A percentile compares a stretch with the other conserved stretches of the same genome.
Conservation (phyloP, 2,113 vertebrate species). For the Carassius gibelio region DNA sequence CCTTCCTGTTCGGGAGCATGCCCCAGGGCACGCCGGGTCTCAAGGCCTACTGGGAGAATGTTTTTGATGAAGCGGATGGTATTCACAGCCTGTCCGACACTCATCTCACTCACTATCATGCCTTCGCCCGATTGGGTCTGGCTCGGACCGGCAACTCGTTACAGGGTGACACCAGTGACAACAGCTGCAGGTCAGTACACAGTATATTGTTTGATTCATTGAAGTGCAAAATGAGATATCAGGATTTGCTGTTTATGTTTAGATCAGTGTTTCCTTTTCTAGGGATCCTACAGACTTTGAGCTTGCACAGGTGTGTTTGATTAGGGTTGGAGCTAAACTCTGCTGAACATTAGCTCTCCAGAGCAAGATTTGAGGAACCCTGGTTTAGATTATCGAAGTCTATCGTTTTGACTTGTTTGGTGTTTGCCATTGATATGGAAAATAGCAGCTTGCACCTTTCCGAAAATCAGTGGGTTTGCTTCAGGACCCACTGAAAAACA, state of each 20-base stretch:
- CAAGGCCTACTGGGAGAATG: conserved; percentile 92
- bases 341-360: no score
- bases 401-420: background rate
- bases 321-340: no score
- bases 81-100: conserved; percentile 83
- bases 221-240: no score
- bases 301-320: no score
- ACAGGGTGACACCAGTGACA: conserved; percentile 79
- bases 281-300: no score
- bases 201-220: background rate
- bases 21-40: conserved; percentile 83
- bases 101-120: conserved; percentile 87
- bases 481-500: background rate
- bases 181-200: conserved; percentile 87
- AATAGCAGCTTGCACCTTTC: background rate
- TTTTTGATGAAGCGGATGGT: conserved; percentile 88
- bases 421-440: background rate
- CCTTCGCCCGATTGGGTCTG: conserved; percentile 88
- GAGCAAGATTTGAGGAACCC: no score
- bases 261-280: no score
- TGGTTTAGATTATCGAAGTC: background rate
- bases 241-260: background rate
- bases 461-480: background rate
- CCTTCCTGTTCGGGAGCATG: conserved; percentile 87
- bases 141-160: conserved; percentile 78